These are phyloP conservation scores for Adelognathus sp. DNA, from an alignment of 2,888 invertebrate species.

Conservation along the genomic window DNA sequence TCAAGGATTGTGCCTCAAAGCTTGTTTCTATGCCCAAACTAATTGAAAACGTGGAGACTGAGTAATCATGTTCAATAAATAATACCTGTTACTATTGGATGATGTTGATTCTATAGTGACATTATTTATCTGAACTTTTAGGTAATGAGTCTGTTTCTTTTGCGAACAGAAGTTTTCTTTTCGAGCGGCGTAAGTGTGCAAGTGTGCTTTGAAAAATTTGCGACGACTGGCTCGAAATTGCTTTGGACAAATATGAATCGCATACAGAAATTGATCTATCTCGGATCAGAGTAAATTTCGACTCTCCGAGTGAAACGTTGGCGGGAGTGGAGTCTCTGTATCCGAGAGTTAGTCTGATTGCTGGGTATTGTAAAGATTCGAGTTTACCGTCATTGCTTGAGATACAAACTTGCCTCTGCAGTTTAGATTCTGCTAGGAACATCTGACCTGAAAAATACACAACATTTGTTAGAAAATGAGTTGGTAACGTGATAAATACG, in stretches of 20 bases:
- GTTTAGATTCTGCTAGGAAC: too few relatives aligned
- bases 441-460: too few relatives aligned
- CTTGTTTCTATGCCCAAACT: background rate
- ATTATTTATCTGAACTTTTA: background rate
- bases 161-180: background rate
- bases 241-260: constrained; percentile 18
- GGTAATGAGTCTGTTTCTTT: constrained; percentile 9
- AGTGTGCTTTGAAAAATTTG: background rate
- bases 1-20: background rate
- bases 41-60: background rate
- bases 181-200: background rate
- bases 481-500: too few relatives aligned
- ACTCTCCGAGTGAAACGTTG: constrained; percentile 28
- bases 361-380: constrained; percentile 47
- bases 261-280: constrained; percentile 32
- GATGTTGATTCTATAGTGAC: background rate
- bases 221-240: background rate
- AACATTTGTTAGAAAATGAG: too few relatives aligned
- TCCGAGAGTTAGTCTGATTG: constrained; percentile 43
- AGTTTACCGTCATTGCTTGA: constrained; percentile 31
- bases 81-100: background rate
- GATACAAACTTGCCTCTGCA: too few relatives aligned
- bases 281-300: constrained; percentile 1
- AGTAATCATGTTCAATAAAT: background rate
- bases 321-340: constrained; percentile 31